Evolutionary conservation across 2,888 invertebrate species (phyloP).

Genomic region (Hyles lineata): DNA sequence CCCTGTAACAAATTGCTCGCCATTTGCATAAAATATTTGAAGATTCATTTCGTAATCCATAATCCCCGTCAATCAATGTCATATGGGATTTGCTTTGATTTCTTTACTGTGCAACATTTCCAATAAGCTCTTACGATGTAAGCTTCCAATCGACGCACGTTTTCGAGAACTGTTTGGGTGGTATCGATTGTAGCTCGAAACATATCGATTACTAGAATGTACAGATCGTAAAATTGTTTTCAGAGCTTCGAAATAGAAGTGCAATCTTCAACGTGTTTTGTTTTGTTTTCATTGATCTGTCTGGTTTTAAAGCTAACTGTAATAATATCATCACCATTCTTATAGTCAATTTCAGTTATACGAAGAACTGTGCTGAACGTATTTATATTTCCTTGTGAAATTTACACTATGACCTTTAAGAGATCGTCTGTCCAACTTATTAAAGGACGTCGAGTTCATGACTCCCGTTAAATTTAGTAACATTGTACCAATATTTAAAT

Average conservation of each 20-base stretch:
- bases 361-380: too few species aligned
- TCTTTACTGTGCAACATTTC: neutral
- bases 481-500: too few species aligned
- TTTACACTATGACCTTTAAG: too few species aligned
- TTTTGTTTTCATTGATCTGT: too few species aligned
- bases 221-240: neutral
- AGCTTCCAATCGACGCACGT: neutral
- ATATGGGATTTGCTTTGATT: neutral
- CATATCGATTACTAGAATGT: neutral
- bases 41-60: conserved; percentile 5
- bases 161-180: neutral
- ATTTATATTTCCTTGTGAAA: too few species aligned
- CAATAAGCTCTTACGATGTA: conserved; percentile 10
- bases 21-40: conserved; percentile 1
- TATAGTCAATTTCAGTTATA: too few species aligned
- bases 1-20: neutral
- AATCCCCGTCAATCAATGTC: conserved; percentile 11
- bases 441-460: too few species aligned
- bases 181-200: neutral
- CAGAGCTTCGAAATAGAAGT: neutral
- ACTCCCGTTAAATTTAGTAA: too few species aligned
- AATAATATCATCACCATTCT: too few species aligned
- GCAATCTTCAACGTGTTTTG: too few species aligned
- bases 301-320: too few species aligned
- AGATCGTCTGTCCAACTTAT: too few species aligned